Evolutionary conservation across 2,888 invertebrate genomes (phyloP).

Genomic region (Anticlea derivata): DNA sequence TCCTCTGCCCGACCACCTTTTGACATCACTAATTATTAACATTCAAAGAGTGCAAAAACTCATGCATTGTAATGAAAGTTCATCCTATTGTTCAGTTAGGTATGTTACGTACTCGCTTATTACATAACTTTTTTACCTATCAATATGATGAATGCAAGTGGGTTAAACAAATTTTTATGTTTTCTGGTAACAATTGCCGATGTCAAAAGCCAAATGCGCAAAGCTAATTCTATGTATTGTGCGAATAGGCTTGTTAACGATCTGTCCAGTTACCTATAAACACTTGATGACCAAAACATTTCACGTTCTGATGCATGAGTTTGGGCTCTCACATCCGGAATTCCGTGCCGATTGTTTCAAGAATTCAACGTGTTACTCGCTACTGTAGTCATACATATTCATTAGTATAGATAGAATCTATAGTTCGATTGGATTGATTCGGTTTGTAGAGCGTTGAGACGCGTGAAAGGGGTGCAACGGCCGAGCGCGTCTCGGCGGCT

Average conservation of each 20-base stretch:
- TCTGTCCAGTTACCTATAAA: slow-evolving; percentile 5
- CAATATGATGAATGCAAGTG: slow-evolving; percentile 31
- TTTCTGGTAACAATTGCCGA: slow-evolving; percentile 23
- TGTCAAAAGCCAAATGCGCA: slow-evolving; percentile 8
- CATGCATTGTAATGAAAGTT: slow-evolving; percentile 30
- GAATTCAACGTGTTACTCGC: slow-evolving; percentile 46
- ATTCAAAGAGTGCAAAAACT: slow-evolving; percentile 32
- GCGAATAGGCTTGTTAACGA: slow-evolving; percentile 7
- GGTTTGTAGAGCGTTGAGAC: slow-evolving; percentile 79
- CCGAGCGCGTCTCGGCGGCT: slow-evolving; percentile 60
- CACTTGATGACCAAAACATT: slow-evolving; percentile 21
- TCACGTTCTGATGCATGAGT: slow-evolving; percentile 20
- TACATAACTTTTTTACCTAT: slow-evolving; percentile 32
- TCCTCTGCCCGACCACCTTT: slow-evolving; percentile 27
- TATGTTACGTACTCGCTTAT: slow-evolving; percentile 26
- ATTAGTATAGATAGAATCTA: slow-evolving; percentile 43
- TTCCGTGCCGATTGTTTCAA: slow-evolving; percentile 46
- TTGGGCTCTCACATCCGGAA: slow-evolving; percentile 49
- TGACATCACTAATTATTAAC: slow-evolving; percentile 30
- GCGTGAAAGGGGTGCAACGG: slow-evolving; percentile 81
- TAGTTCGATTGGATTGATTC: slow-evolving; percentile 66
- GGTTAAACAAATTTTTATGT: slow-evolving; percentile 24
- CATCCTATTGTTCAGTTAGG: slow-evolving; percentile 28
- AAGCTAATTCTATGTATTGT: slow-evolving; percentile 13
- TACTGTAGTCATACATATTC: slow-evolving; percentile 58